Evolutionary conservation across 2,113 vertebrate genomes (phyloP).

Genomic region (Pampusana beccarii): DNA sequence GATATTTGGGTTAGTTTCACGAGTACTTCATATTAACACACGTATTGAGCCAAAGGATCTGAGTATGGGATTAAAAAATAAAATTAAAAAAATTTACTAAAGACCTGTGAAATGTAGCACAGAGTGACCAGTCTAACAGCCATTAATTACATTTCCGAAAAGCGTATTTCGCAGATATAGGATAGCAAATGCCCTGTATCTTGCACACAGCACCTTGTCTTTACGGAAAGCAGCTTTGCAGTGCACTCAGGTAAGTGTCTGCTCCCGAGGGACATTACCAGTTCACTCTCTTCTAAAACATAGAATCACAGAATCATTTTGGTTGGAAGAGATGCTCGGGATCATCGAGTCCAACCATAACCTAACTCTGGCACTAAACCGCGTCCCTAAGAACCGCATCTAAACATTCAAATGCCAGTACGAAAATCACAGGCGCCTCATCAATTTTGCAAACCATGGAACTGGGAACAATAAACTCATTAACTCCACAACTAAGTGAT

Average conservation of each 20-base stretch:
- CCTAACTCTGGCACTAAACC: too few relatives aligned
- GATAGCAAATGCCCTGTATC: neutral
- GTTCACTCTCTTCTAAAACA: neutral
- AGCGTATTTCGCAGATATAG: neutral
- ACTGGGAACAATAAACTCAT: neutral
- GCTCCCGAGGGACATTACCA: fast-evolving
- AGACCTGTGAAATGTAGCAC: neutral
- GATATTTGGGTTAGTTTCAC: neutral
- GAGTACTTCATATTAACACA: neutral
- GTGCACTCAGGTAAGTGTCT: too few relatives aligned
- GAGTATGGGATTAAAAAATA: neutral
- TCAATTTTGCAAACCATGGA: neutral
- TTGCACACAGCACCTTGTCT: too few relatives aligned
- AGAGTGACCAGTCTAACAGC: neutral
- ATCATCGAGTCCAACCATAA: too few relatives aligned
- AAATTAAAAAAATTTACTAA: neutral
- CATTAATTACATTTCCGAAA: neutral
- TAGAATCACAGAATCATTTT: too few relatives aligned
- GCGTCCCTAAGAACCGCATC: too few relatives aligned
- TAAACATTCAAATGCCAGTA: too few relatives aligned
- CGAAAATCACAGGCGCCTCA: neutral
- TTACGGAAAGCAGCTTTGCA: neutral
- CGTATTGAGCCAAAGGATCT: neutral
- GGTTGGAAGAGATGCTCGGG: too few relatives aligned
- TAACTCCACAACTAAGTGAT: neutral